Percentiles rank a stretch among this genome's conserved stretches.
Evolutionary conservation across 1,140 invertebrate genomes (phyloP).

Genomic region (Mycetomoellerius zeteki): DNA sequence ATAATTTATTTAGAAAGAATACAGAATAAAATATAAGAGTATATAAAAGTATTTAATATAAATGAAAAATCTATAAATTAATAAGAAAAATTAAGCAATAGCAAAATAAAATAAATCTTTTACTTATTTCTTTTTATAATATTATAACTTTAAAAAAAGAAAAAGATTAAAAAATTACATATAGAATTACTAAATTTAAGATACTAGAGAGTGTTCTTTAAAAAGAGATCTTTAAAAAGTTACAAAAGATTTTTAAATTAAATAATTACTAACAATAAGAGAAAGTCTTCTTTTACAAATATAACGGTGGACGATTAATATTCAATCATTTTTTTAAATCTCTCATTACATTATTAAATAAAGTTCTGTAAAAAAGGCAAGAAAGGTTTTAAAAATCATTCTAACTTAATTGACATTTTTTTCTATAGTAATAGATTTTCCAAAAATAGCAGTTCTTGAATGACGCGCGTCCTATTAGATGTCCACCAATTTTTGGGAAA

Average conservation of each 20-base stretch:
- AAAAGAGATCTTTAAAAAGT: neutral
- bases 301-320: neutral
- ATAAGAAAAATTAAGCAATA: neutral
- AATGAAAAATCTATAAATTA: neutral
- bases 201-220: neutral
- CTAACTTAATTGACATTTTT: neutral
- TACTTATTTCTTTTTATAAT: neutral
- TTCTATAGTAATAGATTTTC: neutral
- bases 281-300: neutral
- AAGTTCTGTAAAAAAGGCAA: neutral
- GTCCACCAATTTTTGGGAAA: constrained; percentile 42
- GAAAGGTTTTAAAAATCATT: neutral
- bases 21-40: neutral
- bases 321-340: neutral
- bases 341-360: neutral
- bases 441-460: neutral
- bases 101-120: neutral
- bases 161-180: neutral
- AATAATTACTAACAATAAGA: neutral
- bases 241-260: neutral
- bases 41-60: neutral
- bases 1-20: neutral
- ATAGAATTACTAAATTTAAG: neutral
- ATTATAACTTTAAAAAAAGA: neutral
- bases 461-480: neutral